Conservation (phyloP, 2,797 vertebrate species). For the Anomalospiza imberbis region DNA sequence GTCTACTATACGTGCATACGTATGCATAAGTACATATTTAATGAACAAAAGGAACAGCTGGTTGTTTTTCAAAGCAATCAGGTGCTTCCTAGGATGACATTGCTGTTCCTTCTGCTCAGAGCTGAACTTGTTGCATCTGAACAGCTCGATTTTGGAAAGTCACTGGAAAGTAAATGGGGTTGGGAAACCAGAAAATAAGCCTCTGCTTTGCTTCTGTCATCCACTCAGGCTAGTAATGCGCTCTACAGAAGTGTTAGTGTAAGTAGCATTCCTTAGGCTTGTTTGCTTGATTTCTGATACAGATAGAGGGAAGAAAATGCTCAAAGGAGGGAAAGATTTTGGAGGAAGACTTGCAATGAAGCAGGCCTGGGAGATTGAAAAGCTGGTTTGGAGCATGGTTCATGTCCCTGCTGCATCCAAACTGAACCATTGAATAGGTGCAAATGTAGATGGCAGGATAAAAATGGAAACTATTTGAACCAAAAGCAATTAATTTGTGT, state of each 20-base stretch:
- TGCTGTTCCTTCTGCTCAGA: not conserved
- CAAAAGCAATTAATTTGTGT: constrained; percentile 45
- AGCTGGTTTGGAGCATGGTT: not conserved
- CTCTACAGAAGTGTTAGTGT: not conserved
- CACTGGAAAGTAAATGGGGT: not conserved
- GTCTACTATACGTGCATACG: not conserved
- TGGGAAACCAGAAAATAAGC: constrained; percentile 21
- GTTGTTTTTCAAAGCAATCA: not conserved
- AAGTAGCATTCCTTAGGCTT: constrained; percentile 1
- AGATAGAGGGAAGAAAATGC: not conserved
- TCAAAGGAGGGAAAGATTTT: not conserved
- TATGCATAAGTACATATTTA: not conserved
- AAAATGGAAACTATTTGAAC: constrained; percentile 33
- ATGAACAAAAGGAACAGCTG: constrained; percentile 18
- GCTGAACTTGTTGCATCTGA: not conserved
- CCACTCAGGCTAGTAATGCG: not conserved
- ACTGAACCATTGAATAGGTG: constrained; percentile 34
- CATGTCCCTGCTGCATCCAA: not conserved
- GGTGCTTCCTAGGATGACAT: not conserved
- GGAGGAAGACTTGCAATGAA: not conserved
- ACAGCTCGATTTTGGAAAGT: not conserved
- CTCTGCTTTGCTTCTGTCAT: not conserved
- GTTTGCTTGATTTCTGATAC: not conserved
- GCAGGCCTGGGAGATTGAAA: not conserved
- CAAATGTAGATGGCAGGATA: constrained; percentile 31